These are phyloP conservation scores for Thumatha senex DNA, from an alignment of 2,888 invertebrate genomes.

Conservation along the genomic window DNA sequence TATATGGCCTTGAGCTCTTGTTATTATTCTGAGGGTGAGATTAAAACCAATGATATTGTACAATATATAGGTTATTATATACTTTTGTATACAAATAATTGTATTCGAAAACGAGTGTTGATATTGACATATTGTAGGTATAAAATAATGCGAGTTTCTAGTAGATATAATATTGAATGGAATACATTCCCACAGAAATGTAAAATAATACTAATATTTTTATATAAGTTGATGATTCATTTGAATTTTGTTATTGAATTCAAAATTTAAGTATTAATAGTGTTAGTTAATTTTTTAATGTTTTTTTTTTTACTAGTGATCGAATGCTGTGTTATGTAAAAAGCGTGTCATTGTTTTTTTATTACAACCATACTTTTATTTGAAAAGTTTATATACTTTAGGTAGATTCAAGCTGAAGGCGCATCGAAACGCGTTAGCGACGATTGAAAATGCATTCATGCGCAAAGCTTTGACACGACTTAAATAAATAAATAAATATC, in stretches of 20 bases:
- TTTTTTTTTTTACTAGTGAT: constrained; percentile 53
- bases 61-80: constrained; percentile 38
- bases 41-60: constrained; percentile 49
- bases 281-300: constrained; percentile 42
- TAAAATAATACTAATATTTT: constrained; percentile 24
- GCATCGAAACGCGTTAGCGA: too few species aligned
- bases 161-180: constrained; percentile 42
- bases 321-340: constrained; percentile 65
- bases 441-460: too few species aligned
- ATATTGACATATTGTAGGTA: constrained; percentile 33
- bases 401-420: too few species aligned
- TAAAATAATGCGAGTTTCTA: constrained; percentile 39
- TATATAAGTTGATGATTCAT: constrained; percentile 26
- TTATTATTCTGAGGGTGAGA: too few species aligned
- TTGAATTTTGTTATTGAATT: constrained; percentile 26
- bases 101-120: constrained; percentile 36
- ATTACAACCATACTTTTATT: constrained; percentile 26
- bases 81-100: constrained; percentile 28
- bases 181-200: constrained; percentile 50
- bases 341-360: constrained; percentile 46
- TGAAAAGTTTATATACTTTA: constrained; percentile 13
- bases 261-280: constrained; percentile 40
- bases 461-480: too few species aligned
- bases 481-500: too few species aligned
- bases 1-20: too few species aligned